Percentiles rank a stretch among this genome's conserved stretches.
Conservation (phyloP, 2,888 invertebrate species). For the Drosophila mettleri region DNA sequence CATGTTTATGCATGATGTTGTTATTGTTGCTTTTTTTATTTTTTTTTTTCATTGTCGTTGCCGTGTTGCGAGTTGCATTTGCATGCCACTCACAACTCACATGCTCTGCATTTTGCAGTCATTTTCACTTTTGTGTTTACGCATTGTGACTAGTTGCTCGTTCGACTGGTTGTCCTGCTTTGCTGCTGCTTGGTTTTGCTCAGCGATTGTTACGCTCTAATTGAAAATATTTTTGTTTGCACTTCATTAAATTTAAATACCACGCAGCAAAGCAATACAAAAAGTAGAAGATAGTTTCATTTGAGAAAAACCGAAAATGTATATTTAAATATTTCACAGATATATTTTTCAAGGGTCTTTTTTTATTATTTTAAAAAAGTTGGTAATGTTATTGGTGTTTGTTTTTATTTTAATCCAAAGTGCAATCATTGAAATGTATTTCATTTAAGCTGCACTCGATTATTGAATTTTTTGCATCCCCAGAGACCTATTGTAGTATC, state of each 20-base stretch:
- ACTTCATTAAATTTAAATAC: conserved; percentile 75
- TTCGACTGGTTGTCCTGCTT: conserved; percentile 23
- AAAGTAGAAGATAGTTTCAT: neutral
- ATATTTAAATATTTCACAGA: conserved; percentile 32
- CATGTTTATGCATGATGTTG: conserved; percentile 27
- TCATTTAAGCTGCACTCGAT: conserved; percentile 76
- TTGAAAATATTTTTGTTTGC: conserved; percentile 79
- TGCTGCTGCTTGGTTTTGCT: conserved; percentile 13
- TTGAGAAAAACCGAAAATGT: conserved; percentile 28
- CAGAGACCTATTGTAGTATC: conserved; percentile 75
- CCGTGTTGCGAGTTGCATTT: conserved; percentile 65
- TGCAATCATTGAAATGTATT: conserved; percentile 81
- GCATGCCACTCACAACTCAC: conserved; percentile 74
- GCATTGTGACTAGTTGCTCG: conserved; percentile 36
- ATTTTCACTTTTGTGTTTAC: conserved; percentile 58
- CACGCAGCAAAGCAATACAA: conserved; percentile 32
- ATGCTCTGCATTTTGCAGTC: conserved; percentile 53
- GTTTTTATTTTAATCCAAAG: conserved; percentile 68
- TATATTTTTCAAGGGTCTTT: conserved; percentile 40
- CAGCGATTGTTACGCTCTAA: conserved; percentile 57
- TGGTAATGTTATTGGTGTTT: conserved; percentile 15
- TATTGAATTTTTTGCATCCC: conserved; percentile 74
- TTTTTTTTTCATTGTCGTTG: conserved; percentile 29
- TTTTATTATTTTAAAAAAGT: conserved; percentile 30
- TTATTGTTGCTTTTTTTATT: conserved; percentile 3